Conservation (phyloP, 2,113 vertebrate species). For the Tenrec ecaudatus region DNA sequence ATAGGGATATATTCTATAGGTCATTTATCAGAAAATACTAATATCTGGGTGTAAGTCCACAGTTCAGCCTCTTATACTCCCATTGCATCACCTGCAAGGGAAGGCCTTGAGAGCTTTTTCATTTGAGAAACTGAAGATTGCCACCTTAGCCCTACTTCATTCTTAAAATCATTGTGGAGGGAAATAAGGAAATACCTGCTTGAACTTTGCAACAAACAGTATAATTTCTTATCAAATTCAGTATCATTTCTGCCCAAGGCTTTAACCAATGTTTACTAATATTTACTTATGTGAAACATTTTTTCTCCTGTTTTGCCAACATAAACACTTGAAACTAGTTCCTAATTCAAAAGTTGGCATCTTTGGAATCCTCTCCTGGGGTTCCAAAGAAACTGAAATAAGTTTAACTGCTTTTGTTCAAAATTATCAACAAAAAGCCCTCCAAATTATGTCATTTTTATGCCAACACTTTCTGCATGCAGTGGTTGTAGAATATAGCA, state of each 20-base stretch:
- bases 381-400: constrained; percentile 64
- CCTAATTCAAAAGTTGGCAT: constrained; percentile 55
- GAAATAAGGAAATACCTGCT: not conserved
- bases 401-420: constrained; percentile 71
- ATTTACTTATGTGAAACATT: constrained; percentile 23
- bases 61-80: not conserved
- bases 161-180: not conserved
- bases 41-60: not conserved
- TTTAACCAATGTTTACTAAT: constrained; percentile 35
- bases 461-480: constrained; percentile 60
- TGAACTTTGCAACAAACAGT: not conserved
- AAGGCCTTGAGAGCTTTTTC: constrained; percentile 17
- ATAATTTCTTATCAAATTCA: constrained; percentile 19
- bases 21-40: constrained; percentile 20
- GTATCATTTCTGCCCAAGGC: not conserved
- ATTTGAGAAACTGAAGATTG: constrained; percentile 41
- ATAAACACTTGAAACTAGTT: constrained; percentile 69
- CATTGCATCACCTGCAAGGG: not conserved
- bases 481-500: constrained; percentile 35
- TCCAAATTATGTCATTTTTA: constrained; percentile 61
- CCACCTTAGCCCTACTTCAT: not conserved
- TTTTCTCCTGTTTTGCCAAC: constrained; percentile 38
- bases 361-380: constrained; percentile 21
- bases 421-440: constrained; percentile 67
- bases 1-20: not conserved